Evolutionary conservation across 92 coral and sea anemone species (phyloP), one percentile per base, ranked within the genome.

Genomic region (Virgularia gustaviana): DNA sequence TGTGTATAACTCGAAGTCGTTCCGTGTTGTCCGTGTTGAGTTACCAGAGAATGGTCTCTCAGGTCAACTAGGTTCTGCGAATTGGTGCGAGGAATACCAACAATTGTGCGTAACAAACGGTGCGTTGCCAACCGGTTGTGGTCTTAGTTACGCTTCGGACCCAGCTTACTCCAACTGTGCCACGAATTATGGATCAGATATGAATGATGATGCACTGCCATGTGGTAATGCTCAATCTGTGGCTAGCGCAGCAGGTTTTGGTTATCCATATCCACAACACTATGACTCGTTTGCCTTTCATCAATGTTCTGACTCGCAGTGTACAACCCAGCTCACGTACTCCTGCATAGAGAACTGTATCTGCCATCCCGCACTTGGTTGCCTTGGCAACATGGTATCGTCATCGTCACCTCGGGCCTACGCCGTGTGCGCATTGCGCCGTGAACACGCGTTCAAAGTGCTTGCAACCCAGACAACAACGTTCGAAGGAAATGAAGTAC

Each of bases 231-330:
- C 61, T 11, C 18, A 25, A 19, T 45, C 55, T 71, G 47, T 84
- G 33, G 88, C 81, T 3, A 65, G 53, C 30, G 34, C 30, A 8
- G 81, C 79, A 5, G 88, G 88, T 7, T 84, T 73, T 45, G 43
- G 52, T 19, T 47, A 49, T 42, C 72, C 84, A 32, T 27, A 72
- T 1, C 15, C 24, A 7, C 49, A 34, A 4, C n/a, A n/a, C n/a
- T n/a, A n/a, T n/a, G 79, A 84, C 65, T 72, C 88, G 15, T 84
- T 84, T 63, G 81, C 70, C 16, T 84, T 84, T 42, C 73, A 78
- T 38, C 39, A 75, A 6, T 78, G 84, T 67, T 51, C 52, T 5
- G 10, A 78, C 9, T 61, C 47, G 4, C 19, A 43, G n/a, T 84
- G 88, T 49, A 9, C 51, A 25, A 63, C 25, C 11, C 29, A 53